Conservation (phyloP, 2,888 invertebrate species). For the Orthosia incerta region DNA sequence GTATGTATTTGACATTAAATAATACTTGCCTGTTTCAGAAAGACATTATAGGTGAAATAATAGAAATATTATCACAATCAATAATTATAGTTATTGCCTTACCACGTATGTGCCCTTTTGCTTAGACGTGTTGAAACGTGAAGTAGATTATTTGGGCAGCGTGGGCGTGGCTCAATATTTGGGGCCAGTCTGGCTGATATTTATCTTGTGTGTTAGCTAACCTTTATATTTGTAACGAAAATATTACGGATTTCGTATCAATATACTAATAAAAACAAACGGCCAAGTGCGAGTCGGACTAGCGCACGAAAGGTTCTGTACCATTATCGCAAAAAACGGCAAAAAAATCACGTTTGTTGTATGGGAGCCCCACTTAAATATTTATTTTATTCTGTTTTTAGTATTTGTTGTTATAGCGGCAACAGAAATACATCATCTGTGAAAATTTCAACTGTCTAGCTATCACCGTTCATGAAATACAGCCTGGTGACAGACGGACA, state of each 20-base stretch:
- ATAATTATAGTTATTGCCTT: constrained; percentile 3
- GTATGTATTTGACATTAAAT: background rate
- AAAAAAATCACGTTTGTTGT: too few species aligned
- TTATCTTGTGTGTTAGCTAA: background rate
- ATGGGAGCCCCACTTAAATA: too few species aligned
- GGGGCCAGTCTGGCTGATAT: background rate
- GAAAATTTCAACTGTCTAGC: too few species aligned
- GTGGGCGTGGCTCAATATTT: constrained; percentile 26
- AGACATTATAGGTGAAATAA: background rate
- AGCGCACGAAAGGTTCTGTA: too few species aligned
- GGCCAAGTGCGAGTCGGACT: too few species aligned
- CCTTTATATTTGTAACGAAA: background rate
- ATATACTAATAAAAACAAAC: background rate
- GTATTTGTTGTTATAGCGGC: too few species aligned
- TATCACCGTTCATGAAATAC: too few species aligned
- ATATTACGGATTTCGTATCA: background rate
- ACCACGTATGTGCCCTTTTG: background rate
- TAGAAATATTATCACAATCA: background rate
- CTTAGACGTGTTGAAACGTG: background rate
- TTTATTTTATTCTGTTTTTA: too few species aligned
- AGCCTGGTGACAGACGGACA: too few species aligned
- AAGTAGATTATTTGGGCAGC: constrained; percentile 16
- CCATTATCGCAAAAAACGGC: too few species aligned
- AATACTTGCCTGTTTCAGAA: background rate
- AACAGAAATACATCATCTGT: too few species aligned